Evolutionary conservation across 1,140 invertebrate species (phyloP).

Genomic region (Druon quercuslanigerum): DNA sequence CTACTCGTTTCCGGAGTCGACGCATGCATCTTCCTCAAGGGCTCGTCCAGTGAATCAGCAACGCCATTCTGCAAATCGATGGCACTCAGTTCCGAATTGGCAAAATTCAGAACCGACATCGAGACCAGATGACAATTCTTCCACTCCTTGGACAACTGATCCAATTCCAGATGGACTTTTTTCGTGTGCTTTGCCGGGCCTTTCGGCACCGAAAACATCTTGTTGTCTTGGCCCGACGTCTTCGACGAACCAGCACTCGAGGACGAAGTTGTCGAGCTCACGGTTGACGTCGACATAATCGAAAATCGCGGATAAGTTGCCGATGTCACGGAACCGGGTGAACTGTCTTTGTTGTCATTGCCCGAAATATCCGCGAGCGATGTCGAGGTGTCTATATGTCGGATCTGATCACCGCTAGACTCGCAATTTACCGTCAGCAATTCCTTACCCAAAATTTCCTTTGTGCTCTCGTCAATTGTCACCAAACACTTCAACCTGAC

Average conservation of each 20-base stretch:
- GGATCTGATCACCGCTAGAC: conserved; percentile 7
- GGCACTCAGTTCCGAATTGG: conserved; percentile 51
- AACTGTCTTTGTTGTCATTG: conserved; percentile 66
- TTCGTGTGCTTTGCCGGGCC: conserved; percentile 57
- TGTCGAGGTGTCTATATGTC: conserved; percentile 57
- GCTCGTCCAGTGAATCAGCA: conserved; percentile 46
- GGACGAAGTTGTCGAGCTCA: conserved; percentile 65
- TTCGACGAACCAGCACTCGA: conserved; percentile 62
- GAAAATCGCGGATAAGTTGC: conserved; percentile 56
- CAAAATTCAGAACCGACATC: conserved; percentile 52
- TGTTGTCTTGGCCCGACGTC: conserved; percentile 44
- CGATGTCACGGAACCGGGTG: conserved; percentile 64
- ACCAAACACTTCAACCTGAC: conserved; percentile 65
- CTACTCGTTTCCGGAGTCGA: conserved; percentile 61
- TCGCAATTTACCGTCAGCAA: conserved; percentile 61
- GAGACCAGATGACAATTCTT: conserved; percentile 62
- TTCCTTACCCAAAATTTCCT: conserved; percentile 64
- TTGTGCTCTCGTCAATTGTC: conserved; percentile 64
- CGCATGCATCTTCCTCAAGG: conserved; percentile 47
- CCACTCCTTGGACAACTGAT: conserved; percentile 62
- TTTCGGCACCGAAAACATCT: conserved; percentile 58
- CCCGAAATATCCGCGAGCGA: conserved; percentile 70
- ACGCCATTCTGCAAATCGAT: conserved; percentile 47
- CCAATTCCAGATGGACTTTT: conserved; percentile 48
- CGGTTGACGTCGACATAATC: conserved; percentile 53